Evolutionary conservation across 2,888 invertebrate genomes (phyloP).

Genomic region (Dusona sp.): DNA sequence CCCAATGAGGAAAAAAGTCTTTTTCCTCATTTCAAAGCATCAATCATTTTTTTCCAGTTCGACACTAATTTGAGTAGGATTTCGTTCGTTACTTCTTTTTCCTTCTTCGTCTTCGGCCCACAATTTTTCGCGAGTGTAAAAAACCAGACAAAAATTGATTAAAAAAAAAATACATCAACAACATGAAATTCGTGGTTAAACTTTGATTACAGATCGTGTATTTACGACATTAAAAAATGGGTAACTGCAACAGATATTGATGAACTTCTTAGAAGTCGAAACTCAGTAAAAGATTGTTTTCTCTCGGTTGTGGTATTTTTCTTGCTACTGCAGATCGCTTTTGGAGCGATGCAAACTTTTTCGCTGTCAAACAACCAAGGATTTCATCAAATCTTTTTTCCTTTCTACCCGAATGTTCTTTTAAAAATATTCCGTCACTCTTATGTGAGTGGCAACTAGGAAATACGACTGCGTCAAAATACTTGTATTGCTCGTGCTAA

Average conservation of each 20-base stretch:
- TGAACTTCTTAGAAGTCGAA: not conserved
- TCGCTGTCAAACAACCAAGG: not conserved
- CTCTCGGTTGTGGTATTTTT: not conserved
- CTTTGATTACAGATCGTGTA: not conserved
- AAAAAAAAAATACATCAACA: too few relatives aligned
- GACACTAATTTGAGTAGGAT: conserved; percentile 3
- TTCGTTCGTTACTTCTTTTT: conserved; percentile 8
- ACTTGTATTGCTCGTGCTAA: not conserved
- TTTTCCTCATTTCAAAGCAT: conserved; percentile 13
- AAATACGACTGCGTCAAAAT: conserved; percentile 10
- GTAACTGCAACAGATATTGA: not conserved
- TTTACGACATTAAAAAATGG: not conserved
- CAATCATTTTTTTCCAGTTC: conserved; percentile 17
- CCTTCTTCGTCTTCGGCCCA: not conserved
- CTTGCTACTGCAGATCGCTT: not conserved
- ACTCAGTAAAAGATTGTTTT: not conserved
- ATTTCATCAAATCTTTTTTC: not conserved
- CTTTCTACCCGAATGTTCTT: not conserved
- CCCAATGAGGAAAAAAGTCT: conserved; percentile 21
- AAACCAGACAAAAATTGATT: too few relatives aligned
- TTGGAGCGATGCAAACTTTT: not conserved
- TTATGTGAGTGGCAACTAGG: not conserved
- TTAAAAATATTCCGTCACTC: not conserved
- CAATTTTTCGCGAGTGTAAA: not conserved
- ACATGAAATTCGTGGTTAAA: not conserved